Conservation (phyloP, 2,113 vertebrate genomes). For the Myxocyprinus asiaticus region DNA sequence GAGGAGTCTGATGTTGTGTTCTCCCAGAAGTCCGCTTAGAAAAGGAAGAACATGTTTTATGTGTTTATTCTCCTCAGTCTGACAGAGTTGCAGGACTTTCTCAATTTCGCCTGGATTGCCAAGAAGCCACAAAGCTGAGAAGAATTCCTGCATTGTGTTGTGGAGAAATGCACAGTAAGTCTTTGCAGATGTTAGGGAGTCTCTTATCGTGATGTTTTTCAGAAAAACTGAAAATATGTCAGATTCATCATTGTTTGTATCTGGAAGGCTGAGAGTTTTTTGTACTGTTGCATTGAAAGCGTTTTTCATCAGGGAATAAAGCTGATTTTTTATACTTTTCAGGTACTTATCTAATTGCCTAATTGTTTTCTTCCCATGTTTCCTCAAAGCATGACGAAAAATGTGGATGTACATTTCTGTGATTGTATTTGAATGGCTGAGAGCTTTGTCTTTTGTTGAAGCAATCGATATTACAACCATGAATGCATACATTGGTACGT, state of each 20-base stretch:
- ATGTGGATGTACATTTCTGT: conserved; percentile 32
- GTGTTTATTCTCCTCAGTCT: conserved; percentile 45
- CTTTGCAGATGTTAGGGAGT: neutral
- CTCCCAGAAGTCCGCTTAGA: conserved; percentile 49
- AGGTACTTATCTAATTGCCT: neutral
- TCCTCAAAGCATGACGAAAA: conserved; percentile 26
- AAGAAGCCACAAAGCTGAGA: conserved; percentile 51
- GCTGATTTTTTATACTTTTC: neutral
- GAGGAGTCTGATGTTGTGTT: conserved; percentile 26
- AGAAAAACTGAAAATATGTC: conserved; percentile 34
- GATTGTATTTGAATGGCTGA: neutral
- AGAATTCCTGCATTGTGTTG: conserved; percentile 58
- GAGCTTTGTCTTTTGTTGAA: neutral
- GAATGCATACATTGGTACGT: conserved; percentile 53
- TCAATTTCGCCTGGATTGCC: conserved; percentile 38
- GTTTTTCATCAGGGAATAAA: conserved; percentile 7
- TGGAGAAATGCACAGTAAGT: conserved; percentile 45
- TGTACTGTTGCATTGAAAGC: conserved; percentile 33
- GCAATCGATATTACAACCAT: conserved; percentile 25
- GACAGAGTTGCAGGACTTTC: conserved; percentile 31
- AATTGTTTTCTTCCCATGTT: neutral
- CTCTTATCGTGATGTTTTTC: neutral
- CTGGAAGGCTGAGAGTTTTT: conserved; percentile 23
- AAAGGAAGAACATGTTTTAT: conserved; percentile 50
- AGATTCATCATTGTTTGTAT: neutral